Percentiles rank a stretch among this genome's conserved stretches.
These are phyloP conservation scores for Urophycis tenuis DNA, from an alignment of 2,797 vertebrate species.

Conservation along the genomic window DNA sequence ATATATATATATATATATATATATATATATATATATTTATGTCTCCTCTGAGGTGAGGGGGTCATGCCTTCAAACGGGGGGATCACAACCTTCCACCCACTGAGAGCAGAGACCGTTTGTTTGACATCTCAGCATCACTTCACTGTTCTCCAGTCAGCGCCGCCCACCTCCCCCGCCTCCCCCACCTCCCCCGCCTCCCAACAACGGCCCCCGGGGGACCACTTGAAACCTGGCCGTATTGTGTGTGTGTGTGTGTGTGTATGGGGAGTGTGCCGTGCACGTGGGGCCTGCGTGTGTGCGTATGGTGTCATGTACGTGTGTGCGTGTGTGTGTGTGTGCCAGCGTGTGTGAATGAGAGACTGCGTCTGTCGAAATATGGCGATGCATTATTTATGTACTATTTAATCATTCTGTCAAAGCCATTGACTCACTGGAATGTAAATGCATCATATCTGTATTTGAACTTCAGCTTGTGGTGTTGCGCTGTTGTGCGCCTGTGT, in stretches of 20 bases:
- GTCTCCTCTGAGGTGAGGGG: constrained; percentile 2
- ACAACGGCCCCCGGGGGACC: neutral
- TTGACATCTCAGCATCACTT: neutral
- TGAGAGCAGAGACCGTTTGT: neutral
- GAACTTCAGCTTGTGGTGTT: neutral
- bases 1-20: constrained; percentile 4
- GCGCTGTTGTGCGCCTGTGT: neutral
- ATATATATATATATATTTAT: neutral
- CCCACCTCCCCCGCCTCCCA: neutral
- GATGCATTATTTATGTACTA: neutral
- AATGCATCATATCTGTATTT: neutral
- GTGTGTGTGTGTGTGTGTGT: neutral
- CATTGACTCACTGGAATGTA: no score
- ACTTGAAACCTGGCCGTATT: constrained; percentile 4
- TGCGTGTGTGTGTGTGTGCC: neutral
- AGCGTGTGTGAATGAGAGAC: neutral
- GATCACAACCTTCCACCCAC: neutral
- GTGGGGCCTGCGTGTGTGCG: neutral
- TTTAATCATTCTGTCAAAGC: neutral
- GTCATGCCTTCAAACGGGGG: neutral
- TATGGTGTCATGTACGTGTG: neutral
- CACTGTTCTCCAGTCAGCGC: neutral
- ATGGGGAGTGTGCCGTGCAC: neutral
- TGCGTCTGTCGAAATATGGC: neutral
- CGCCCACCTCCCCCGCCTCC: neutral